Conservation (phyloP, 2,888 invertebrate species). For the Chouioia cunea region DNA sequence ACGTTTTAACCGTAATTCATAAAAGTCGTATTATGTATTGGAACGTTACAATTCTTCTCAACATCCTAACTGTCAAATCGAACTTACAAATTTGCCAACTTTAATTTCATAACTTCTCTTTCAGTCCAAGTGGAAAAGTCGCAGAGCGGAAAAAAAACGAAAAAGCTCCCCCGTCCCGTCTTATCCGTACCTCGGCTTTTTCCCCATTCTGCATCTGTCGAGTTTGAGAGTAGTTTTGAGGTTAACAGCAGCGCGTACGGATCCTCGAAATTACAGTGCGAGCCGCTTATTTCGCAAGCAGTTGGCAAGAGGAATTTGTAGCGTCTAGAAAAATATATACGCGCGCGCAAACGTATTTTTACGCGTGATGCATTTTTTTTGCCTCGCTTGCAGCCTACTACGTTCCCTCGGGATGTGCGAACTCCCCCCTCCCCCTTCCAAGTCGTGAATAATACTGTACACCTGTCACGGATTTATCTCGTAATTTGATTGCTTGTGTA, state of each 20-base stretch:
- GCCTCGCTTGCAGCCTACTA: too few species aligned
- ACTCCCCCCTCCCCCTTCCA: too few species aligned
- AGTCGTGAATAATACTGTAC: background rate
- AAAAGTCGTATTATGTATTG: too few species aligned
- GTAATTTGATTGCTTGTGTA: constrained; percentile 34
- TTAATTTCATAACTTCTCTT: too few species aligned
- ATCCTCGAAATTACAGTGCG: constrained; percentile 37
- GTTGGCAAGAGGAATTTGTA: background rate
- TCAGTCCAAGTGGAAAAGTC: too few species aligned
- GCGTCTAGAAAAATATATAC: constrained; percentile 1
- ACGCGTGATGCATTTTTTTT: background rate
- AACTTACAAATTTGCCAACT: too few species aligned
- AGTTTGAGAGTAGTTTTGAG: constrained; percentile 44
- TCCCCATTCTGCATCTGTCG: constrained; percentile 19
- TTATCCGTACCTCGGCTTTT: background rate
- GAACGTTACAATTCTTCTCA: too few species aligned
- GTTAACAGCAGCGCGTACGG: constrained; percentile 26
- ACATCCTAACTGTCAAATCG: too few species aligned
- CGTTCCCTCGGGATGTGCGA: background rate
- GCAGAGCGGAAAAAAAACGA: too few species aligned
- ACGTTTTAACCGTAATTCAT: too few species aligned
- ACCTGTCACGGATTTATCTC: constrained; percentile 16
- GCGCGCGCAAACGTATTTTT: constrained; percentile 7
- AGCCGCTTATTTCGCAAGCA: constrained; percentile 26
- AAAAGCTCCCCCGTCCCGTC: too few species aligned